These are phyloP conservation scores for Oophaga sylvatica DNA, from an alignment of 2,797 vertebrate genomes.

Conservation along the genomic window DNA sequence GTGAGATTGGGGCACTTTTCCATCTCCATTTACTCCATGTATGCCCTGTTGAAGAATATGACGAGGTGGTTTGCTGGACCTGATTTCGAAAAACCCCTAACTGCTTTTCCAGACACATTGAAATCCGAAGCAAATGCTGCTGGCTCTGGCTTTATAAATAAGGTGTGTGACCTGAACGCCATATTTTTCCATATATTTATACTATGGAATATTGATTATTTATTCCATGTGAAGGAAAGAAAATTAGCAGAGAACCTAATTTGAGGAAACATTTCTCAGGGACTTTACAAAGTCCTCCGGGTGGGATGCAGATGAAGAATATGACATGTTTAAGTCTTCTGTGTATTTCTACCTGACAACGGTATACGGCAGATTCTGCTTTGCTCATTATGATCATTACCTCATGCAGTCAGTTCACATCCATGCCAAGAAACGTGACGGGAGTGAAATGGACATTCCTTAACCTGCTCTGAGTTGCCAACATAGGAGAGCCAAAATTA, in stretches of 20 bases:
- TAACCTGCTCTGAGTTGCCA: constrained; percentile 4
- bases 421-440: constrained; percentile 23
- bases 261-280: neutral
- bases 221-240: neutral
- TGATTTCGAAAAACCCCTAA: neutral
- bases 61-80: neutral
- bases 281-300: neutral
- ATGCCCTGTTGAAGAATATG: neutral
- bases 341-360: constrained; percentile 1
- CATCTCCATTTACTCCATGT: neutral
- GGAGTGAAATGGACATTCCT: constrained; percentile 14
- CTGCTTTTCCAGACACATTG: neutral
- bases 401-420: constrained; percentile 22
- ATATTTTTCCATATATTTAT: neutral
- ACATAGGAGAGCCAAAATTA: neutral
- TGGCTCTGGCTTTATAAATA: neutral
- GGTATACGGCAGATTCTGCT: constrained; percentile 15
- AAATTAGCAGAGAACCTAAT: neutral
- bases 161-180: no score
- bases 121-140: neutral
- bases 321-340: neutral
- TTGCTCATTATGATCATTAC: constrained; percentile 33
- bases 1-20: neutral
- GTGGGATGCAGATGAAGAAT: neutral
- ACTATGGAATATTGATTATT: no score